phyloP scores from a whole-genome alignment of 2,113 vertebrate genomes.

The Gracilinanus agilis region DNA sequence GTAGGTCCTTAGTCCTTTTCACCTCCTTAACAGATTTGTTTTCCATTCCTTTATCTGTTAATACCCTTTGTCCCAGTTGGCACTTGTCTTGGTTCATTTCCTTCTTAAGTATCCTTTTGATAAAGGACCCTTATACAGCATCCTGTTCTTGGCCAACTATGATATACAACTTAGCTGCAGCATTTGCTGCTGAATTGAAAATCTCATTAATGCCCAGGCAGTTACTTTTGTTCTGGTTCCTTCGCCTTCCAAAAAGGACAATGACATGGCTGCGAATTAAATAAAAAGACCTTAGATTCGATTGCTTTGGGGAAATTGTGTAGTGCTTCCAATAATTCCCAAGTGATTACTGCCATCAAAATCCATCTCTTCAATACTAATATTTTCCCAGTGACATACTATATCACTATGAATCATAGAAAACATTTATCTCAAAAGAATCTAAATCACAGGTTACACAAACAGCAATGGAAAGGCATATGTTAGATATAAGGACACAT shows the following conservation, averaged over 20 bases:
- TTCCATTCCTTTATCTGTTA: neutral
- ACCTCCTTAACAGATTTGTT: neutral
- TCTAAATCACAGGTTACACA: neutral
- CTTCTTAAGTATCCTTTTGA: neutral
- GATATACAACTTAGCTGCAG: neutral
- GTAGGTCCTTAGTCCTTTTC: neutral
- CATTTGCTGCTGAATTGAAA: neutral
- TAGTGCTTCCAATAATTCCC: neutral
- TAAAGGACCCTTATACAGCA: neutral
- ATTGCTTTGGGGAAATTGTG: neutral
- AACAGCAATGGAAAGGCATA: neutral
- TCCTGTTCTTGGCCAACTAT: neutral
- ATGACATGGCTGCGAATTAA: neutral
- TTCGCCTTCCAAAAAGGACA: neutral
- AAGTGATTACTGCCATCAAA: neutral
- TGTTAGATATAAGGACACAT: neutral
- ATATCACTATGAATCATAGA: neutral
- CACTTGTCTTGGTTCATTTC: slow-evolving; percentile 1
- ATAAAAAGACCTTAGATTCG: neutral
- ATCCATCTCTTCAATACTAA: neutral
- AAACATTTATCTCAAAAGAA: neutral
- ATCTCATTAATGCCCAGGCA: neutral
- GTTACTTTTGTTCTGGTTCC: neutral
- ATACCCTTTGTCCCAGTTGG: neutral
- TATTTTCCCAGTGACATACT: neutral